These are phyloP conservation scores for Picathartes gymnocephalus DNA, from an alignment of 2,113 vertebrate species.

Conservation along the genomic window DNA sequence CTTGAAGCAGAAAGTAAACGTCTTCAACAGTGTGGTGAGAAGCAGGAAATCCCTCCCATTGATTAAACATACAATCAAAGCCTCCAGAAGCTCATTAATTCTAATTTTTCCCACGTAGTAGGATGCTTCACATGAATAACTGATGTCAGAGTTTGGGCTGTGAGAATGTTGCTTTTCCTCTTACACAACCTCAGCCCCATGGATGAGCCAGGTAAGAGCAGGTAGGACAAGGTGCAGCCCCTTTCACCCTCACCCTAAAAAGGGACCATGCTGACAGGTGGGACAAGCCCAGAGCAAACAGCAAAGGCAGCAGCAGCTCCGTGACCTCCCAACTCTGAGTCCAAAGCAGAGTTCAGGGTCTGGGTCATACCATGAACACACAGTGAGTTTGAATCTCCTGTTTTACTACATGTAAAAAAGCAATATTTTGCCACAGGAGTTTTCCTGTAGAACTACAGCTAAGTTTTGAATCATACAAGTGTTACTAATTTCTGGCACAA, in stretches of 20 bases:
- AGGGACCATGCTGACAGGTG: background rate
- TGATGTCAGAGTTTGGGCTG: background rate
- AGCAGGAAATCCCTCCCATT: constrained; percentile 54
- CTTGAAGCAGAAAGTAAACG: constrained; percentile 38
- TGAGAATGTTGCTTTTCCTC: background rate
- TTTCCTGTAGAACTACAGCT: background rate
- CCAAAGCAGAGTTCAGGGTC: background rate
- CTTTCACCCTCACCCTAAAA: background rate
- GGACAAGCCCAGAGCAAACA: background rate
- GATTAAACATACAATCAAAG: constrained; percentile 44
- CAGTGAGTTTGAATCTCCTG: background rate
- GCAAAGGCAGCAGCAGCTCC: background rate
- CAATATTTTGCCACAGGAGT: background rate
- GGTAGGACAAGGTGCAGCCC: background rate
- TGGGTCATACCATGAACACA: background rate
- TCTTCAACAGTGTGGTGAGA: background rate
- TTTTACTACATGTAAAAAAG: background rate
- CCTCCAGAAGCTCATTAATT: background rate
- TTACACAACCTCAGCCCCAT: background rate
- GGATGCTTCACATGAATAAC: background rate
- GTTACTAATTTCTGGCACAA: constrained; percentile 54
- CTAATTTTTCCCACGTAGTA: background rate
- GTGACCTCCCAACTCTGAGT: background rate
- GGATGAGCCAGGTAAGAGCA: background rate
- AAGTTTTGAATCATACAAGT: constrained; percentile 48